Percentiles rank a stretch among this genome's conserved stretches.
Evolutionary conservation across 2,113 vertebrate species (phyloP).

Genomic region (Benitochromis conjunctus): DNA sequence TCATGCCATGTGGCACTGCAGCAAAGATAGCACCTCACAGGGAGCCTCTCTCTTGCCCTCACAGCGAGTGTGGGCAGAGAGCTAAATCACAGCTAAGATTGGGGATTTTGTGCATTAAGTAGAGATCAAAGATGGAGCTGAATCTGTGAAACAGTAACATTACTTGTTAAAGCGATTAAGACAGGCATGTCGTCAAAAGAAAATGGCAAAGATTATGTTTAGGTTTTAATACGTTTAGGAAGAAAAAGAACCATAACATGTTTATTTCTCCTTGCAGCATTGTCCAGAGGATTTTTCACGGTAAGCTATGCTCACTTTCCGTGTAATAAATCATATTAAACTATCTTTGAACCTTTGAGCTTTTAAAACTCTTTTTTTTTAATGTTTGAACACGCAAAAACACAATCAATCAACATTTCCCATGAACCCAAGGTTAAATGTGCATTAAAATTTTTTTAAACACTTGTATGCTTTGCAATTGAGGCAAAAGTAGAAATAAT

Average conservation of each 20-base stretch:
- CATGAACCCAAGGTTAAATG: neutral
- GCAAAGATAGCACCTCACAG: neutral
- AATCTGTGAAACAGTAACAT: neutral
- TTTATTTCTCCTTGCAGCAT: conserved; percentile 29
- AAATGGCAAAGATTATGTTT: neutral
- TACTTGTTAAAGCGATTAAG: neutral
- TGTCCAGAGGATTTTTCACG: conserved; percentile 27
- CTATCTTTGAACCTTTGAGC: neutral
- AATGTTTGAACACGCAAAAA: conserved; percentile 9
- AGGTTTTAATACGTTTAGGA: neutral
- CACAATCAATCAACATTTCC: neutral
- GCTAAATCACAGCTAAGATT: neutral
- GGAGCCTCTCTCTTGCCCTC: neutral
- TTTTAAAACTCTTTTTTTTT: conserved; percentile 3
- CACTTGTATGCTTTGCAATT: neutral
- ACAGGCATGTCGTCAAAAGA: neutral
- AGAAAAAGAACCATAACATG: neutral
- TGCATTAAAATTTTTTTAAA: fast-evolving
- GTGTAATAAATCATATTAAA: conserved; percentile 16
- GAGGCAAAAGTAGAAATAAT: neutral
- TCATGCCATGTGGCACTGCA: neutral
- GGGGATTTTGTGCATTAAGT: neutral
- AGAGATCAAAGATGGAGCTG: neutral
- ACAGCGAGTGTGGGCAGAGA: neutral
- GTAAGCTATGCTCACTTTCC: neutral